Evolutionary conservation across 2,888 invertebrate species (phyloP), one percentile per base, ranked within the genome.

Genomic region (Leptinotarsa tumamoca): DNA sequence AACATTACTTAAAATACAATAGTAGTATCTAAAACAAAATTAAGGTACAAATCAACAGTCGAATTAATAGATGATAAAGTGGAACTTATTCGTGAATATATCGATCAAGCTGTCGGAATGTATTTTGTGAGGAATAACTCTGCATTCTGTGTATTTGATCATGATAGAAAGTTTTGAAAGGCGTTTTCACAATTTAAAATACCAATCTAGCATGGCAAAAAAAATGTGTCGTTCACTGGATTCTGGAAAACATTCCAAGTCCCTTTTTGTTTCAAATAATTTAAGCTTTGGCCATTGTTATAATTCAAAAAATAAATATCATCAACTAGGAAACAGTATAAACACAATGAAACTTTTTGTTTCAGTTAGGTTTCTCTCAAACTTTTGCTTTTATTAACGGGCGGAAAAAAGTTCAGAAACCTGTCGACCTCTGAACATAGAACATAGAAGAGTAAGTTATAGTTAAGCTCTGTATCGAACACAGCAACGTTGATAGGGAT

Each of bases 41-140:
- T 73, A 76, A 76, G 73, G 76, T 76, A 76, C 73, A 76, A 76
- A 73, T 71, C 63, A 76, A 71, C 76, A 76, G 76, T 76, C 76
- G 67, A 68, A 27, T 56, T 69, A 13, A n/a, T 63, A 63, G 10
- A 33, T 18, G 33, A 18, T 18, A 15, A 33, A 63, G 63, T 63
- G 63, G 43, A 63, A 63, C 15, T 58, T 23, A 5, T 58, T 21
- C 3, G 58, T 58, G 58, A 58, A 27, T 23, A 13, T 23, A 58
- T 14, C 14, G 52, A 52, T 52, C 52, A 52, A 52, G 52, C 5
- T n/a, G 15, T 52, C 52, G 3, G n/a, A 52, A 15, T 15, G 14
- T 17, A 52, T 15, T 52, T n/a, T 15, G n/a, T 52, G 52, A 52
- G 52, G 2, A n/a, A 4, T 15, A 52, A 52, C n/a, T 52, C 52